Base-by-base conservation (phyloP, 2,113 vertebrate species). In the Ictidomys tridecemlineatus region DNA sequence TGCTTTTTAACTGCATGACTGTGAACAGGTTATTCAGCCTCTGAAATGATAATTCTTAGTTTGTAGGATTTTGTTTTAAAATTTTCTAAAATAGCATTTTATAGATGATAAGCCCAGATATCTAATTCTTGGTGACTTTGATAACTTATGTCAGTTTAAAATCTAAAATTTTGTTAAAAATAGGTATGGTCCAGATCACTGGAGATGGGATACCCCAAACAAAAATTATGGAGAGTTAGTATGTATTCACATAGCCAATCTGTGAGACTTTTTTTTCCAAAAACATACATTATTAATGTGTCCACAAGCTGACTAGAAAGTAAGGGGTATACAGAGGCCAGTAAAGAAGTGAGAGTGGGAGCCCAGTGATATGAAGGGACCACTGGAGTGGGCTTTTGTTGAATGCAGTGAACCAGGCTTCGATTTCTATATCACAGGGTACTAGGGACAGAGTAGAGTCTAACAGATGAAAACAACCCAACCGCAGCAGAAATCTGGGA, bases 11-110 rank as follows among this genome's bases (percentile, higher is more conserved):
- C 30, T n/a, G 1, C 85, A 56, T 48, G 78, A 74, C 72, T 5
- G 18, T 56, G 34, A 2, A 22, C 10, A 76, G 56, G 4, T 89
- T 61, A 76, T 56, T 78, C 48, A 58, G 28, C 12, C 53, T 72
- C 77, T 48, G 69, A 87, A 65, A 83, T 53, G 42, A 69, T 58
- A 48, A 45, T 83, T 48, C 30, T 87, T 65, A 42, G 42, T 67
- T 24, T 30, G 17, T 48, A 89, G 34, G 58, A 24, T 86, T 85
- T 61, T 61, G 42, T 69, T 92, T 89, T 94, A 42, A 65, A 82
- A 89, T 26, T 76, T 85, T 82, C 85, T 76, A 90, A 85, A 89
- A 74, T 37, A 72, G 4, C 20, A 34, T 82, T 89, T 94, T 51
- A 70, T 70, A 58, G 69, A 8, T 69, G 67, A 32, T 85, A 82